A percentile compares a stretch with the other conserved stretches of the same genome.
Evolutionary conservation across 2,888 invertebrate species (phyloP).

Genomic region (Nomada ferruginata): DNA sequence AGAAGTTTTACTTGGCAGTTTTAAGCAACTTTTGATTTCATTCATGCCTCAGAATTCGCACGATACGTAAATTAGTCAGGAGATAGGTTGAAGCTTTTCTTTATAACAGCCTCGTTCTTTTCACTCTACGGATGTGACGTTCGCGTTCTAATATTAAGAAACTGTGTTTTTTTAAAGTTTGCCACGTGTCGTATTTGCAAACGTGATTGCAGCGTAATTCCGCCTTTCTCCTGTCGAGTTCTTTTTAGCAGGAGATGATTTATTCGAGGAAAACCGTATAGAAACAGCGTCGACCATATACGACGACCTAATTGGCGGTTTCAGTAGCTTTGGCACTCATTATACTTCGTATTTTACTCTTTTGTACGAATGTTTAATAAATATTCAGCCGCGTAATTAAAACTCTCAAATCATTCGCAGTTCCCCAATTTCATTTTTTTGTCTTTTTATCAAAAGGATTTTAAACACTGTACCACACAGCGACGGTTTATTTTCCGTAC

Average conservation of each 20-base stretch:
- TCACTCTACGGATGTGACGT: not conserved
- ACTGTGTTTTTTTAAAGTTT: conserved; percentile 12
- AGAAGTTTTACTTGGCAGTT: too few relatives aligned
- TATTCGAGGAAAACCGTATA: conserved; percentile 4
- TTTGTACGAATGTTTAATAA: too few relatives aligned
- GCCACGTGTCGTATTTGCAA: conserved; percentile 28
- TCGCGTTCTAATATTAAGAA: conserved; percentile 39
- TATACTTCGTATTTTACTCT: not conserved
- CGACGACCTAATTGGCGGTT: conserved; percentile 38
- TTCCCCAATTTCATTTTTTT: too few relatives aligned
- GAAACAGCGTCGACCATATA: conserved; percentile 26
- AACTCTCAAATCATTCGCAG: too few relatives aligned
- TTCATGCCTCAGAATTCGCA: not conserved
- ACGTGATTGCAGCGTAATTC: conserved; percentile 10
- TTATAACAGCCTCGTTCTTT: not conserved
- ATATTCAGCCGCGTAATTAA: too few relatives aligned
- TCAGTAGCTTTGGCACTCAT: conserved; percentile 18
- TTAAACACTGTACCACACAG: too few relatives aligned
- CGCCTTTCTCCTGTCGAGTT: conserved; percentile 1
- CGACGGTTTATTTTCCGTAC: too few relatives aligned
- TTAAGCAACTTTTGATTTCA: not conserved
- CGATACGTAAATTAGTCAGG: conserved; percentile 20
- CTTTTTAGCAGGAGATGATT: conserved; percentile 7
- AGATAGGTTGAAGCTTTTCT: not conserved
- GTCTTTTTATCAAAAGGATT: too few relatives aligned